phyloP scores from a whole-genome alignment of 2,888 invertebrate species.

The Nowickia ferox region DNA sequence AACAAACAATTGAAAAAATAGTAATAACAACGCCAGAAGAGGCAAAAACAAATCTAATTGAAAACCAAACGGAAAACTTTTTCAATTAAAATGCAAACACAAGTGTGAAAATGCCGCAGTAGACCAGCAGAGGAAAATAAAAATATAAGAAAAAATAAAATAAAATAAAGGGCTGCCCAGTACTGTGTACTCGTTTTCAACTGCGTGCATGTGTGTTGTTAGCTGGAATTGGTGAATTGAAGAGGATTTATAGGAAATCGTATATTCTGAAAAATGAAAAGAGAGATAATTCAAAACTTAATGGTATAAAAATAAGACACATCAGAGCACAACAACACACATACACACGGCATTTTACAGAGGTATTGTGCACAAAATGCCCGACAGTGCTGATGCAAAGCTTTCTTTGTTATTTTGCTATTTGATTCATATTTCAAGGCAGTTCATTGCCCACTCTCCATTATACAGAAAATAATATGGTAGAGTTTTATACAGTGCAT shows the following conservation, averaged over 20 bases:
- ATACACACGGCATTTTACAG: not conserved
- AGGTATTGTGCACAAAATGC: not conserved
- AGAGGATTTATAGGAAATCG: slow-evolving; percentile 57
- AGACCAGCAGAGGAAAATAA: slow-evolving; percentile 58
- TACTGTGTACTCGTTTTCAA: slow-evolving; percentile 1
- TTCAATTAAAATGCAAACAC: slow-evolving; percentile 72
- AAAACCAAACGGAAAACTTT: slow-evolving; percentile 71
- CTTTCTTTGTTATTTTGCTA: not conserved
- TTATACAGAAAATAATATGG: too few species aligned
- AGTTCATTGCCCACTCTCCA: too few species aligned
- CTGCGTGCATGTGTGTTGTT: not conserved
- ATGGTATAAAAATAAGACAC: slow-evolving; percentile 25
- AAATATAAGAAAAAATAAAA: slow-evolving; percentile 6
- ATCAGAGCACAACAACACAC: not conserved
- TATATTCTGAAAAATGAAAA: slow-evolving; percentile 23
- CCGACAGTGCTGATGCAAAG: not conserved
- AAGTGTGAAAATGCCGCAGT: slow-evolving; percentile 72
- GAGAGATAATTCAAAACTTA: slow-evolving; percentile 55
- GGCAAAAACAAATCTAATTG: slow-evolving; percentile 69
- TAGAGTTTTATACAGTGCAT: too few species aligned
- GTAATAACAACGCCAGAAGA: slow-evolving; percentile 45
- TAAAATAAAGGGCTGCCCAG: slow-evolving; percentile 1
- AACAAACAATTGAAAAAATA: slow-evolving; percentile 55
- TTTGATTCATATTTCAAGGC: too few species aligned
- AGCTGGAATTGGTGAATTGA: slow-evolving; percentile 42